These are phyloP conservation scores for Hippocampus kuda DNA, from an alignment of 2,797 vertebrate genomes.

Conservation along the genomic window DNA sequence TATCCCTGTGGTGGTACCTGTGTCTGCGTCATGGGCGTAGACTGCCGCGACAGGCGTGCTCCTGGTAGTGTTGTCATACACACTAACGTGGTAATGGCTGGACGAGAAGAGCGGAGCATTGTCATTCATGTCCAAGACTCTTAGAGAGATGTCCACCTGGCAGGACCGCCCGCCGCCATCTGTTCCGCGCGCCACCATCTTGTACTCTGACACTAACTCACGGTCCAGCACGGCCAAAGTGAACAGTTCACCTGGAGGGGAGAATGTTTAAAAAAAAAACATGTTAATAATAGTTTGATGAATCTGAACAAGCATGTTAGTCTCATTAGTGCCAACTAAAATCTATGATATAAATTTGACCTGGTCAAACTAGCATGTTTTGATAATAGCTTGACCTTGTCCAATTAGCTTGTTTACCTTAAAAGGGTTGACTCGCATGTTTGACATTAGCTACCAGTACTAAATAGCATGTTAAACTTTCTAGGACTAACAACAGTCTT, in stretches of 20 bases:
- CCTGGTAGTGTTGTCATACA: conserved; percentile 92
- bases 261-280: background rate
- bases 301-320: too few relatives aligned
- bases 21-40: conserved; percentile 85
- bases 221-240: conserved; percentile 78
- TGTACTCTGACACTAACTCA: conserved; percentile 70
- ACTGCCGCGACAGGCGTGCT: conserved; percentile 85
- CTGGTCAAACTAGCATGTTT: too few relatives aligned
- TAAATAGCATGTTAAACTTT: too few relatives aligned
- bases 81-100: conserved; percentile 78
- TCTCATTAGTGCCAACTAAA: too few relatives aligned
- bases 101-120: conserved; percentile 83
- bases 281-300: too few relatives aligned
- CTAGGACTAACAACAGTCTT: too few relatives aligned
- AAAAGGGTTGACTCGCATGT: too few relatives aligned
- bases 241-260: conserved; percentile 77
- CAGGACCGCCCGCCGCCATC: conserved; percentile 91
- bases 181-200: conserved; percentile 81
- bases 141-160: conserved; percentile 77
- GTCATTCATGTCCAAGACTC: conserved; percentile 86
- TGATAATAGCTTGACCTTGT: background rate
- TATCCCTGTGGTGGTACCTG: conserved; percentile 59
- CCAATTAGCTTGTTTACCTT: background rate
- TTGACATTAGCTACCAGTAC: background rate
- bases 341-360: too few relatives aligned